Base-by-base conservation (phyloP, 2,888 invertebrate species). In the Sialis fuliginosa region DNA sequence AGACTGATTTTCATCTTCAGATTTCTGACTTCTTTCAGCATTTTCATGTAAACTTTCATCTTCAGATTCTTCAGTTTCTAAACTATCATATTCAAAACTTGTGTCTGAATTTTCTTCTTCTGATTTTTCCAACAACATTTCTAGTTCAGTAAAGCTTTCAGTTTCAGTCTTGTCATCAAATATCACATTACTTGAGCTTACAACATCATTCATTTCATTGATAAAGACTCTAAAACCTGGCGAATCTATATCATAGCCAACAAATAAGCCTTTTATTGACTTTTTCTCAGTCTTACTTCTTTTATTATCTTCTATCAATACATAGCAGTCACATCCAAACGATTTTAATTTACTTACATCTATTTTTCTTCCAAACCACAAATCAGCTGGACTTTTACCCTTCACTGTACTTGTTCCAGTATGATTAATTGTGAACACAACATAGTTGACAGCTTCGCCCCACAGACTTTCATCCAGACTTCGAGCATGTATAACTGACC, bases 371-470 rank as follows among this genome's bases (percentile, higher is more conserved):
- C 53, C 52, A 47, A 51, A 54, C 52, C 53, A 52, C 13, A 54
- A 48, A 12, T 55, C 54, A 22, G 50, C 52, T n/a, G 51, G 53
- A 46, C 44, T 49, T 33, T 50, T 52, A 6, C 46, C 49, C 44
- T 44, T 46, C n/a, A 51, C 45, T 33, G 49, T 47, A 35, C 54
- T 54, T 9, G 53, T 53, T 46, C 53, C 50, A n/a, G 54, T 54
- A 42, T 53, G 53, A 49, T 55, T 54, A 9, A 55, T 35, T 33
- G 55, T 54, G 33, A 55, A 53, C 8, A 52, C 51, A 42, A 51
- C 51, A 48, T 56, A 55, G 39, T 53, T 55, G 5, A 55, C 40
- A 12, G 56, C 55, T 49, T 57, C 54, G 12, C 51, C 54, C 52
- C 56, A 55, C 32, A 53, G 13, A 10, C 47, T 54, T 48, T 50